Base-by-base conservation (phyloP, 2,888 invertebrate species). In the Epistrophella euchroma region DNA sequence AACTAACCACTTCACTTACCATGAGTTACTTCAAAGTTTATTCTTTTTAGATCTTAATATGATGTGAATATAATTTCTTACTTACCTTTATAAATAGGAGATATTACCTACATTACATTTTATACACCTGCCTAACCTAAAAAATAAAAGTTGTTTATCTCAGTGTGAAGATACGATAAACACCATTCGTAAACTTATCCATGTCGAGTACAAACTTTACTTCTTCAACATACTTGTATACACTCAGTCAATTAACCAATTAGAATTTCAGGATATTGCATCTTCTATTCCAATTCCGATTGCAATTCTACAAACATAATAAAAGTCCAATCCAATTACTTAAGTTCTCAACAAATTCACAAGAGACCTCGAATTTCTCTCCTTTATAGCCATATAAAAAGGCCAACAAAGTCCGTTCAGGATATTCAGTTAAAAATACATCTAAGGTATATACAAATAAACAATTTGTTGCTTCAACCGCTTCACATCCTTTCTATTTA, bases 311-410 rank as follows among this genome's bases (percentile, higher is more conserved):
- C 40, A 37, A 60, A 35, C 50, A 73, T 62, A 66, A 47, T 47
- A 74, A 68, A 79, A 83, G 79, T 70, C 83, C 70, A 74, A 84
- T 84, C 74, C 79, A 84, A 84, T 84, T 84, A 84, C 83, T 71
- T 62, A 56, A 64, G 64, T 81, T 70, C 55, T 55, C 52, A 43
- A 19, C 37, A 32, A 71, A 75, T 43, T 71, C 75, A 81, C 70
- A 45, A 64, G 68, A 70, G 68, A 56, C 60, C 58, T 68, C 66
- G 58, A 58, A 64, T 47, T 25, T 43, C 40, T 70, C 19, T 55
- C 9, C 25, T 40, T 22, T 15, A 25, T 15, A 17, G n/a, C 50
- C 40, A 32, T 19, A 32, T 32, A 43, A 43, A 43, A 32, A 76
- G 45, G 52, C 40, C 47, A 64, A 19, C 45, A 28, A 40, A 70